Conservation (phyloP, 2,797 vertebrate genomes). For the Siniperca scherzeri region DNA sequence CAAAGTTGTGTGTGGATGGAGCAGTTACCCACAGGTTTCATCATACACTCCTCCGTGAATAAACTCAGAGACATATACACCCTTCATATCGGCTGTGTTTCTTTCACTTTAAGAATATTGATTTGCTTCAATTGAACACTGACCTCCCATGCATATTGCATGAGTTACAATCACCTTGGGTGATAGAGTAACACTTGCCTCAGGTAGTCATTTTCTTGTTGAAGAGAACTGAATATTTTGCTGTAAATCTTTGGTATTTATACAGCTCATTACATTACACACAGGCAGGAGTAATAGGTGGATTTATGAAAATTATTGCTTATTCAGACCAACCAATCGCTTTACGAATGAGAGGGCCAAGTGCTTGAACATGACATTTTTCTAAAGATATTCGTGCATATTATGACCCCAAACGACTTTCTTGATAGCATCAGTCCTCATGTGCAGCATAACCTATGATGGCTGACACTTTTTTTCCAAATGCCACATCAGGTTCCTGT, state of each 20-base stretch:
- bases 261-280: constrained; percentile 46
- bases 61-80: constrained; percentile 82
- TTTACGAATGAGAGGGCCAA: constrained; percentile 31
- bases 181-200: constrained; percentile 55
- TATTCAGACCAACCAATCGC: constrained; percentile 25
- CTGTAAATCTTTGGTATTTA: constrained; percentile 52
- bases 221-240: constrained; percentile 44
- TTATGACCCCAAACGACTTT: constrained; percentile 55
- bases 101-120: constrained; percentile 72
- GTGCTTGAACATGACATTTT: constrained; percentile 43
- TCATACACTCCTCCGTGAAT: constrained; percentile 80
- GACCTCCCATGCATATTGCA: constrained; percentile 69
- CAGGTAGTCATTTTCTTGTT: constrained; percentile 52
- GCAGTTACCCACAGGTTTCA: constrained; percentile 79
- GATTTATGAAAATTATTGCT: constrained; percentile 41
- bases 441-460: constrained; percentile 36
- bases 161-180: constrained; percentile 73
- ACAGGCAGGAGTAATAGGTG: constrained; percentile 11
- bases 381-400: constrained; percentile 42
- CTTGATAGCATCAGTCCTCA: constrained; percentile 55
- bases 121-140: constrained; percentile 65
- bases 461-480: constrained; percentile 51
- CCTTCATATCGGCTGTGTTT: constrained; percentile 75
- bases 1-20: constrained; percentile 75
- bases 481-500: constrained; percentile 68